phyloP scores from a whole-genome alignment of 2,113 vertebrate genomes.

The Gnathochromis pfefferi region DNA sequence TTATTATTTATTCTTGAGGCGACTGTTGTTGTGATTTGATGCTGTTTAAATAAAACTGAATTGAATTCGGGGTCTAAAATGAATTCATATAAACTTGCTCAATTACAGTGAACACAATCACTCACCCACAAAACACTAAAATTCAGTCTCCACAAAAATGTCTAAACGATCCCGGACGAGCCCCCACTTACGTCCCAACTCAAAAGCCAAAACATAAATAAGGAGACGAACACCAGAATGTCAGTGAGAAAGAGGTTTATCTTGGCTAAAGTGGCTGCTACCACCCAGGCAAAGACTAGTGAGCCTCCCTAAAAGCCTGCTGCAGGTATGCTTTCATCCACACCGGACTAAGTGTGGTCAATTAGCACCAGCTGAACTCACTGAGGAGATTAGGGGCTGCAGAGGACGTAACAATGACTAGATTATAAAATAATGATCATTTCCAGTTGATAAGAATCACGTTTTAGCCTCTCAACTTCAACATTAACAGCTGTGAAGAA shows the following conservation, averaged over 20 bases:
- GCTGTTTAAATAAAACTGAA: background rate
- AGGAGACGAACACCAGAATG: background rate
- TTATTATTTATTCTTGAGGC: background rate
- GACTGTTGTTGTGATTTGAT: background rate
- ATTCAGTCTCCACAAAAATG: background rate
- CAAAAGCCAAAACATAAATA: background rate
- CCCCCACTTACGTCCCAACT: accelerated
- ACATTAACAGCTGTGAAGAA: accelerated
- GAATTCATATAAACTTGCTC: background rate
- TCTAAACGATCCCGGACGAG: background rate
- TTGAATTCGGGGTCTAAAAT: background rate
- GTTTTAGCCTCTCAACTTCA: background rate
- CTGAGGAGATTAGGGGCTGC: background rate
- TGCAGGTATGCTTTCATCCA: accelerated
- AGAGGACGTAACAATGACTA: background rate
- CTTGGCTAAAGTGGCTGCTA: background rate
- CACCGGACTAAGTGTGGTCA: background rate
- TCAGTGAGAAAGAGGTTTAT: background rate
- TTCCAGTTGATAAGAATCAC: accelerated
- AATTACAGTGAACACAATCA: accelerated
- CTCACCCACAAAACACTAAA: accelerated
- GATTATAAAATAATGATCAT: background rate
- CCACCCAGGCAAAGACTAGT: background rate
- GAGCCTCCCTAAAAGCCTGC: accelerated
- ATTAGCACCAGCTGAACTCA: accelerated